Percentiles rank a stretch among this genome's conserved stretches.
Evolutionary conservation across 1,140 invertebrate genomes (phyloP).

Genomic region (Apis cerana): DNA sequence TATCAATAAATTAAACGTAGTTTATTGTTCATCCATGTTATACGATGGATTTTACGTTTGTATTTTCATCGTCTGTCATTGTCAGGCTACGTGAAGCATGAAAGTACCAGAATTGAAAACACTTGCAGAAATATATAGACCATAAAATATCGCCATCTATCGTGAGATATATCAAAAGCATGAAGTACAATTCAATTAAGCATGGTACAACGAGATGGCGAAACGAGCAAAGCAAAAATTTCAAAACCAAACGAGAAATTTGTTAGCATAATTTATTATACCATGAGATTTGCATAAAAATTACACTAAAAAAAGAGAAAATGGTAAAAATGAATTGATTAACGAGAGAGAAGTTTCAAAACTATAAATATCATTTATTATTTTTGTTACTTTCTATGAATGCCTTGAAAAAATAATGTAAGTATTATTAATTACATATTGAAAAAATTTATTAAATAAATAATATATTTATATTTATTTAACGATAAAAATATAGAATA

Average conservation of each 20-base stretch:
- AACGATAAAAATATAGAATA: too few relatives aligned
- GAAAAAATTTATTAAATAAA: neutral
- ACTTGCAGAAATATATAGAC: slow-evolving; percentile 7
- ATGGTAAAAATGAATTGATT: neutral
- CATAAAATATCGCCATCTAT: slow-evolving; percentile 6
- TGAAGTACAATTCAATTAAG: slow-evolving; percentile 22
- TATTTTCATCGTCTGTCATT: slow-evolving; percentile 16
- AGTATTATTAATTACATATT: neutral
- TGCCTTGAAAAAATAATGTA: neutral
- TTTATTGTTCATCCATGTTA: neutral
- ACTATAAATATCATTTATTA: neutral
- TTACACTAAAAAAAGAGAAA: neutral
- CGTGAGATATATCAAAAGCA: slow-evolving; percentile 13
- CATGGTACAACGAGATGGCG: neutral
- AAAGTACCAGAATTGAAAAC: slow-evolving; percentile 30
- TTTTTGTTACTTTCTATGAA: neutral
- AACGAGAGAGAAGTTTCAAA: neutral
- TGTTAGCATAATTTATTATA: neutral
- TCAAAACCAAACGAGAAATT: neutral
- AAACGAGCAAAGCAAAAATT: neutral
- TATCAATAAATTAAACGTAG: slow-evolving; percentile 13
- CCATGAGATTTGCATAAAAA: neutral
- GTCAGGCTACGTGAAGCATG: slow-evolving; percentile 8
- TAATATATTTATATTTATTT: neutral
- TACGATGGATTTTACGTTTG: neutral